Conservation (phyloP, 2,113 vertebrate species). For the Thinocorus orbignyianus region DNA sequence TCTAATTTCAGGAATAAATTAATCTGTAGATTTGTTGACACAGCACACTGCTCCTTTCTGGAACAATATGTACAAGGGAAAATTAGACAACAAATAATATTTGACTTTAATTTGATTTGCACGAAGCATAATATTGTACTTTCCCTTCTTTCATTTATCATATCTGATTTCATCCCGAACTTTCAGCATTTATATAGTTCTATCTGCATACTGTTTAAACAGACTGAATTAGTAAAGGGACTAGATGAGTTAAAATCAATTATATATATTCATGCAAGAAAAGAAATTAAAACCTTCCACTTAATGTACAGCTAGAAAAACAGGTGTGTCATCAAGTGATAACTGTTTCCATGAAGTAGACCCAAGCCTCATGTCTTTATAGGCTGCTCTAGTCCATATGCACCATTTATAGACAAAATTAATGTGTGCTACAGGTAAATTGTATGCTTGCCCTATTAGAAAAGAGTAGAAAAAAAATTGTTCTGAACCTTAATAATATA, state of each 20-base stretch:
- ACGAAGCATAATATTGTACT: neutral
- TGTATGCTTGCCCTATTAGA: neutral
- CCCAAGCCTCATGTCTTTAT: neutral
- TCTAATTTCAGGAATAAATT: slow-evolving; percentile 5
- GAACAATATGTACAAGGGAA: neutral
- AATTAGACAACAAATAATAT: slow-evolving; percentile 56
- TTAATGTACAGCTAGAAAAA: neutral
- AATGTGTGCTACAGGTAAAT: neutral
- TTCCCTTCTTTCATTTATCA: slow-evolving; percentile 29
- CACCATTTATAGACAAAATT: neutral
- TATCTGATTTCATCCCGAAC: neutral
- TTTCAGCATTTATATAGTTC: neutral
- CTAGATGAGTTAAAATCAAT: neutral
- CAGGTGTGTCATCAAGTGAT: neutral
- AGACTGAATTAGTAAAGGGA: neutral
- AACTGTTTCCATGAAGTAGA: neutral
- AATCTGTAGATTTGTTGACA: slow-evolving; percentile 37
- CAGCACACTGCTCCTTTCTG: neutral
- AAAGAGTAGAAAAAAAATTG: neutral
- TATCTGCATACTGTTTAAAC: neutral
- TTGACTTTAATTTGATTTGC: slow-evolving; percentile 46
- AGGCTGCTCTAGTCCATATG: neutral
- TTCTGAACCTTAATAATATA: neutral
- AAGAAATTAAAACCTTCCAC: neutral
- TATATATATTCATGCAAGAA: neutral